Evolutionary conservation across 92 coral and sea anemone genomes (phyloP), one percentile per base, ranked within the genome.

Genomic region (Parazoanthus swiftii): DNA sequence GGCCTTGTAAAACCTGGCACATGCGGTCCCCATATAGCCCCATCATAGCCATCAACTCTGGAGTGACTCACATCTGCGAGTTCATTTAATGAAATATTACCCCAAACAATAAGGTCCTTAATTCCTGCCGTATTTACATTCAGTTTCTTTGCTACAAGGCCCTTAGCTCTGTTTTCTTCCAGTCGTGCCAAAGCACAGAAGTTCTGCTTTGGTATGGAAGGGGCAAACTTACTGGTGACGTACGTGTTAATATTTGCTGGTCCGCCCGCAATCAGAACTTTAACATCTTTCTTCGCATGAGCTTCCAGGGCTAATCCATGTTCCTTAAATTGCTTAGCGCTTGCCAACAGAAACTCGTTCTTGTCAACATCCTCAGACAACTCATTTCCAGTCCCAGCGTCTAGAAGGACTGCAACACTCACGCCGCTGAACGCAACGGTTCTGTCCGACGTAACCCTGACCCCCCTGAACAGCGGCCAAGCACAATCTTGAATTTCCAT

Each of bases 11-110:
- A 96, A n/a, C 95, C 95, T 48, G 94, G 93, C 23, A 96, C 85
- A 85, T 97, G 99, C 74, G 99, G 98, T 25, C 98, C 98, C 98
- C 99, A 97, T 37, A 97, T 97, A 25, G 99, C 99, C 6, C 99
- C 99, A 89, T 97, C 98, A 85, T 91, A 97, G 2, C 99, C 99
- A 84, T 94, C 91, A 5, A 95, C 98, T 85, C 94, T 95, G 36
- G 99, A 94, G 89, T 70, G 88, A 39, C 89, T 92, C 23, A 97
- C 90, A 77, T 97, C 99, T 54, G 96, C 87, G 21, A 80, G 67
- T 4, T 93, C 93, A 25, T 85, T 81, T 29, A 86, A 77, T 23
- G 97, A 98, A 39, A 94, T 92, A 72, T 91, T 91, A 42, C 99
- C 99, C 99, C 99, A 97, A 80, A 97, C 91, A 44, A 97, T 91